Conservation (phyloP, 2,888 invertebrate species). For the Slavum lentiscoides region DNA sequence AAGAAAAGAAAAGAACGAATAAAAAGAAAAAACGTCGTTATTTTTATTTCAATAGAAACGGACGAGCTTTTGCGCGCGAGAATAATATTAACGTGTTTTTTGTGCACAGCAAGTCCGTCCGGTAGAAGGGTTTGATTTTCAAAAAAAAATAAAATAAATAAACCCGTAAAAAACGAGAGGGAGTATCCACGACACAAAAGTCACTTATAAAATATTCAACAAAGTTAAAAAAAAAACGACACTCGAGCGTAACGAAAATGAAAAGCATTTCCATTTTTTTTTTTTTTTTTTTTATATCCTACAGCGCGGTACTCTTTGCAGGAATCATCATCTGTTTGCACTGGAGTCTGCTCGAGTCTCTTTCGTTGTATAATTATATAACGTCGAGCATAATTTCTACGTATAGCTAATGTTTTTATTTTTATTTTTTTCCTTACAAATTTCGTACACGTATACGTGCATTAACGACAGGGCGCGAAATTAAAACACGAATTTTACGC, state of each 20-base stretch:
- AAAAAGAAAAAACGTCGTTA: constrained; percentile 30
- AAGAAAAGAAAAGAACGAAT: neutral
- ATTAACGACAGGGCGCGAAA: neutral
- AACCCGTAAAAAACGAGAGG: constrained; percentile 25
- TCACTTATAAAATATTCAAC: constrained; percentile 52
- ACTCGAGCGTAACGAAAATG: constrained; percentile 46
- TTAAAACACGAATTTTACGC: neutral
- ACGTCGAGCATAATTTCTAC: constrained; percentile 25
- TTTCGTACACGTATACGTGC: neutral
- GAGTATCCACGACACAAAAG: constrained; percentile 39
- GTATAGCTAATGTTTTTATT: neutral
- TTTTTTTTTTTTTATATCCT: neutral
- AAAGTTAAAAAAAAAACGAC: constrained; percentile 37
- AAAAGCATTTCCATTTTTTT: constrained; percentile 48
- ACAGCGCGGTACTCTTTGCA: neutral
- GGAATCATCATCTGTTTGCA: constrained; percentile 14
- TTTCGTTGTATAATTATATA: constrained; percentile 10
- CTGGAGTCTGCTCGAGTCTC: constrained; percentile 17
- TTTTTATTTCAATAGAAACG: constrained; percentile 40
- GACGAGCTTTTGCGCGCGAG: constrained; percentile 33
- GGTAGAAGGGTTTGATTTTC: constrained; percentile 43
- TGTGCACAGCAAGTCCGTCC: constrained; percentile 23
- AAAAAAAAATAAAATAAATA: neutral
- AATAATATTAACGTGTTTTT: constrained; percentile 49
- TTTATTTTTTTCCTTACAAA: neutral